Evolutionary conservation across 2,888 invertebrate genomes (phyloP).

Genomic region (Neocrepidodera transversa): DNA sequence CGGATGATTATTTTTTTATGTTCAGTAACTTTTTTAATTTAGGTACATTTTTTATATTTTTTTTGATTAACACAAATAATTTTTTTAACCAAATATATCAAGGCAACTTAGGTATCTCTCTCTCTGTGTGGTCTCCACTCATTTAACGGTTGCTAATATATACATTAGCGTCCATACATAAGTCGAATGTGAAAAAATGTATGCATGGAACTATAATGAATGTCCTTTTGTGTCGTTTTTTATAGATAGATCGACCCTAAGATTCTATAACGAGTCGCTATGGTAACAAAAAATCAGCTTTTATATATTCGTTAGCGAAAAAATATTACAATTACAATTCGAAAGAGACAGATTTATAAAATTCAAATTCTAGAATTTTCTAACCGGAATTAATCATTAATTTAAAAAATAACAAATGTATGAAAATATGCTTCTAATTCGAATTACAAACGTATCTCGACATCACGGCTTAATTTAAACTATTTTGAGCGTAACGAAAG

Average conservation of each 20-base stretch:
- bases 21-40: too few species aligned
- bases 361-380: too few species aligned
- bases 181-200: slow-evolving; percentile 40
- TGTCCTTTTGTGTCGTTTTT: slow-evolving; percentile 41
- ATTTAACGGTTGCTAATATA: slow-evolving; percentile 40
- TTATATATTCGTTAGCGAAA: neutral
- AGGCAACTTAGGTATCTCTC: too few species aligned
- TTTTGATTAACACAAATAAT: too few species aligned
- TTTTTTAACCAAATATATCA: too few species aligned
- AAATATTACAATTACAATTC: too few species aligned
- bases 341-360: too few species aligned
- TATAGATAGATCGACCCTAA: slow-evolving; percentile 21
- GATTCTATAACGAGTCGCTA: slow-evolving; percentile 14
- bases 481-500: slow-evolving; percentile 14
- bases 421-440: neutral
- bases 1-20: too few species aligned
- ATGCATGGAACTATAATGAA: slow-evolving; percentile 41
- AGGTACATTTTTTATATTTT: too few species aligned
- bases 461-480: slow-evolving; percentile 23
- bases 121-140: slow-evolving; percentile 43
- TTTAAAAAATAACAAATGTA: too few species aligned
- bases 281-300: slow-evolving; percentile 6
- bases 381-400: too few species aligned
- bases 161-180: slow-evolving; percentile 43
- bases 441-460: slow-evolving; percentile 4